phyloP scores from a whole-genome alignment of 1,140 invertebrate species.

The Neoseiulus cucumeris region DNA sequence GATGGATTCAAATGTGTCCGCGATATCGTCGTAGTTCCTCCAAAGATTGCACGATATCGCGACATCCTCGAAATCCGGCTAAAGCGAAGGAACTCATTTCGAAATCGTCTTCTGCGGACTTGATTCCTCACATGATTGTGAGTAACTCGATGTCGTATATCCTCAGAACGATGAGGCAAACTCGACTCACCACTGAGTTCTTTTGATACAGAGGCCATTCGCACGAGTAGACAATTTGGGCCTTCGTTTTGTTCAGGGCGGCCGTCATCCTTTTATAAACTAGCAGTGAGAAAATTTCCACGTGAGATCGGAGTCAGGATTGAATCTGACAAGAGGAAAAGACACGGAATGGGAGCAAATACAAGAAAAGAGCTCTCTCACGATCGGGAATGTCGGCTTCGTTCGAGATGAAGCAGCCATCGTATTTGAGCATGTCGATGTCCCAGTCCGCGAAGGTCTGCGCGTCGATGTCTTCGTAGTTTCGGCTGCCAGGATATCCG shows the following conservation, averaged over 20 bases:
- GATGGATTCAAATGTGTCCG: conserved; percentile 28
- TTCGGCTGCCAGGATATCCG: conserved; percentile 78
- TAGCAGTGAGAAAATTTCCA: conserved; percentile 23
- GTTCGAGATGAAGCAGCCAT: conserved; percentile 44
- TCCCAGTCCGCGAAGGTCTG: conserved; percentile 85
- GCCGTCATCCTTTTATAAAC: conserved; percentile 74
- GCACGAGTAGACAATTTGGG: conserved; percentile 83
- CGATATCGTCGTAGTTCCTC: conserved; percentile 33
- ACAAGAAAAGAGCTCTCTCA: no score
- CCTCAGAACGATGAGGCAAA: no score
- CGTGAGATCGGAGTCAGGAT: not conserved
- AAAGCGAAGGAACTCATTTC: not conserved
- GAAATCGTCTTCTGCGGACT: no score
- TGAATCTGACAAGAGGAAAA: conserved; percentile 41
- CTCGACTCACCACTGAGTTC: conserved; percentile 48
- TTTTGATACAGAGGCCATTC: conserved; percentile 93
- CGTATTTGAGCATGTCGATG: conserved; percentile 87
- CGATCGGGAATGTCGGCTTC: no score
- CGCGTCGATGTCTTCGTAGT: conserved; percentile 62
- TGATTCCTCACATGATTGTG: no score
- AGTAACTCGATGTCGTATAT: no score
- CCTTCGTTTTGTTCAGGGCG: conserved; percentile 61
- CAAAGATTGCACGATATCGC: conserved; percentile 32
- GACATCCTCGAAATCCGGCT: conserved; percentile 29
- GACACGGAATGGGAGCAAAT: no score